Base-by-base conservation (phyloP, 2,888 invertebrate genomes). In the Hyles lineata region DNA sequence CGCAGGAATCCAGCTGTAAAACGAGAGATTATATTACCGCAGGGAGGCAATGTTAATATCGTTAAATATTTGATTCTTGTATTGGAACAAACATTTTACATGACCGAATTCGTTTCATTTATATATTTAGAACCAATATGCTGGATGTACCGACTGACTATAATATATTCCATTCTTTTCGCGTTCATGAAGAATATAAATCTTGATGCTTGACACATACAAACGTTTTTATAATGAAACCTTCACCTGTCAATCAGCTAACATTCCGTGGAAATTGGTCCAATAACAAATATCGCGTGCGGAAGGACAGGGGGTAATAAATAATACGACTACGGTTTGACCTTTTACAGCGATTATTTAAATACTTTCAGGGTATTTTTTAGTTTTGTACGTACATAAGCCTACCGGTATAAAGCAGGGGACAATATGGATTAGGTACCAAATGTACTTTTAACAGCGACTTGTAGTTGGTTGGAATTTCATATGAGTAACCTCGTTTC, bases 271-370 rank as follows among this genome's bases (percentile, higher is more conserved):
- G 5, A 63, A 63, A 63, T 63, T 21, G 11, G 63, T 63, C n/a
- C 11, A n/a, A 32, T 35, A n/a, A 32, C 21, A 35, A 21, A 63
- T 9, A 8, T 63, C 21, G 35, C 63, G 63, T 63, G 35, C 35
- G 35, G 63, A 63, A 63, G 63, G 63, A 63, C 63, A n/a, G 35
- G 43, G 1, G 11, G 35, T 21, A 63, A 35, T 35, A 63, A 32
- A 63, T 35, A 21, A 35, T n/a, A 19, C 6, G 8, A n/a, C 63
- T 35, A n/a, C 35, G 21, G 21, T 43, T 35, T 11, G 35, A 35
- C 63, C 32, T 63, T 63, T 63, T 19, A 35, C 35, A 63, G 11
- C n/a, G 19, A 63, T 35, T 63, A 61, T 32, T 32, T n/a, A 62
- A 19, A n/a, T 35, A 21, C 35, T 35, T 32, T 63, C 7, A 55